Base-by-base conservation (phyloP, 2,888 invertebrate species). In the Physocephala rufipes region DNA sequence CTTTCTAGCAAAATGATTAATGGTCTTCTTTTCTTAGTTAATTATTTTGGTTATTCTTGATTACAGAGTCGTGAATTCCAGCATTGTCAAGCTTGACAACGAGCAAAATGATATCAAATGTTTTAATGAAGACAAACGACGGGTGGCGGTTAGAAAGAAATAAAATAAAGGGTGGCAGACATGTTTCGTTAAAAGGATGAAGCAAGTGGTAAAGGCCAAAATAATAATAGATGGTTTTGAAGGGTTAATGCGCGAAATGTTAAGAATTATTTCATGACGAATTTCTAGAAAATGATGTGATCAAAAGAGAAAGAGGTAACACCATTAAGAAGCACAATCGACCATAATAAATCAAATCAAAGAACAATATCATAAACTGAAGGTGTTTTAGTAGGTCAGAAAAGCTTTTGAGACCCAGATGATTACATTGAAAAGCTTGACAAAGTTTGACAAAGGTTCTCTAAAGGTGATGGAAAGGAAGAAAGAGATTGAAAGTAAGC, bases 301-400 rank as follows among this genome's bases (percentile, higher is more conserved):
- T 55, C 16, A 55, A 55, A 55, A 26, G 28, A 15, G 24, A 55
- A 21, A n/a, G 53, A n/a, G 53, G 53, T n/a, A n/a, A n/a, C n/a
- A n/a, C n/a, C n/a, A n/a, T n/a, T n/a, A n/a, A 53, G 21, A 49
- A 15, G n/a, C 30, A 28, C 1, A 26, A 16, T 26, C 28, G 16
- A 47, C 16, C 26, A 24, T 63, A 63, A 63, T 63, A 47, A 63
- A 63, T 63, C 63, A 63, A 63, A 13, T 63, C 63, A 24, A 47
- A 63, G 24, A n/a, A n/a, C n/a, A 9, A 21, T 21, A 19, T 16
- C n/a, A 21, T 2, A 21, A 21, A 21, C 53, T 53, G 5, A n/a
- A 21, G n/a, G 53, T 19, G n/a, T 19, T 19, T 21, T 9, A 53
- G 21, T 36, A 21, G 53, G 21, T 19, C 53, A 21, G 53, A 2